Conservation (phyloP, 2,888 invertebrate genomes). For the Drosophila crucigera region DNA sequence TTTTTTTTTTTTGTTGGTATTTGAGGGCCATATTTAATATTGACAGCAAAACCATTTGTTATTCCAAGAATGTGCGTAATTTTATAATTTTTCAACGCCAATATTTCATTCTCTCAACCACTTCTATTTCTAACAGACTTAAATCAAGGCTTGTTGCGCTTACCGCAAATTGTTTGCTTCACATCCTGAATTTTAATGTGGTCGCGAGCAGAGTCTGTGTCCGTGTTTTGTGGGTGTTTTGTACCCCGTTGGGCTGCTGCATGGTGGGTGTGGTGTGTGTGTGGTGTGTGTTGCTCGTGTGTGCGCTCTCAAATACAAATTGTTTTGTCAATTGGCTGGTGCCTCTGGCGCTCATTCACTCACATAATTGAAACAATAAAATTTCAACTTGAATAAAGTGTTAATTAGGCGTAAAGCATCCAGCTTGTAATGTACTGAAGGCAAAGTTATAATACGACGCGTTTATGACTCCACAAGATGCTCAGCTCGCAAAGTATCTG, state of each 20-base stretch:
- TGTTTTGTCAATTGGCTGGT: slow-evolving; percentile 61
- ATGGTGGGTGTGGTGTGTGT: slow-evolving; percentile 18
- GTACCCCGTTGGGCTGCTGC: slow-evolving; percentile 32
- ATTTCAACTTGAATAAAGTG: slow-evolving; percentile 71
- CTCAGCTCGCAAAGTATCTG: slow-evolving; percentile 61
- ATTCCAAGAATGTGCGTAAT: neutral
- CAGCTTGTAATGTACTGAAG: slow-evolving; percentile 57
- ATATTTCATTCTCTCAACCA: neutral
- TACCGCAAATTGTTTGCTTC: slow-evolving; percentile 68
- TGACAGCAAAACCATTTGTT: neutral
- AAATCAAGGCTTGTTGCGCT: slow-evolving; percentile 51
- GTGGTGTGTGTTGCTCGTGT: slow-evolving; percentile 10
- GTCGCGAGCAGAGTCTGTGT: slow-evolving; percentile 28
- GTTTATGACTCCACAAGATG: slow-evolving; percentile 74
- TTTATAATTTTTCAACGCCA: neutral
- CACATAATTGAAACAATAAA: slow-evolving; percentile 77
- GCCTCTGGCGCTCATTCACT: slow-evolving; percentile 43
- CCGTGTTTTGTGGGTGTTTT: slow-evolving; percentile 16
- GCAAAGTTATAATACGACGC: slow-evolving; percentile 65
- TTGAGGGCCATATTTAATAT: neutral
- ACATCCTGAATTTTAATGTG: slow-evolving; percentile 80
- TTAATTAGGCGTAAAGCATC: slow-evolving; percentile 77
- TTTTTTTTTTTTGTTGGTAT: neutral
- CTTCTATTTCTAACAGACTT: slow-evolving; percentile 1
- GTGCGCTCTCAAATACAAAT: slow-evolving; percentile 49